phyloP scores from a whole-genome alignment of 2,113 vertebrate genomes.

The Tursiops truncatus region DNA sequence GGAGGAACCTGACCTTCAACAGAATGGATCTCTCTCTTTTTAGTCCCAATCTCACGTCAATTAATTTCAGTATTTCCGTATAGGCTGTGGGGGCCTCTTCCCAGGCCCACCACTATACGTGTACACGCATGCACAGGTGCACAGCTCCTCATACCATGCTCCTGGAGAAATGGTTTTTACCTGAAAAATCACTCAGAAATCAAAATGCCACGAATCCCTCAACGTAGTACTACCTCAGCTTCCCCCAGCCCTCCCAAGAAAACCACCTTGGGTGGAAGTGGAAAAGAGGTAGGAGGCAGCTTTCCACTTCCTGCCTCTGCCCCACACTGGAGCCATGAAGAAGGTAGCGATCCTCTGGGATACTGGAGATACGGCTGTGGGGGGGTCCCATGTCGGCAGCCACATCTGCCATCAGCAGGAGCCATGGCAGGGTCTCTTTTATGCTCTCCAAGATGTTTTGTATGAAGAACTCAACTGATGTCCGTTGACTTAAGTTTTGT shows the following conservation, averaged over 20 bases:
- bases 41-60: neutral
- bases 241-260: neutral
- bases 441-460: neutral
- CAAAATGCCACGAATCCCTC: slow-evolving; percentile 3
- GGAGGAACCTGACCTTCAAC: neutral
- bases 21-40: neutral
- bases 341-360: neutral
- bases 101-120: neutral
- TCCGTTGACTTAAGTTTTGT: slow-evolving; percentile 1
- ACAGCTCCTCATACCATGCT: neutral
- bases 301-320: neutral
- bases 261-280: neutral
- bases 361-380: neutral
- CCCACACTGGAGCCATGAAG: neutral
- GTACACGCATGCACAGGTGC: neutral
- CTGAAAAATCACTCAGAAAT: slow-evolving; percentile 38
- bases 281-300: neutral
- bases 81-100: neutral
- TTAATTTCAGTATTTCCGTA: slow-evolving; percentile 1
- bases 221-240: neutral
- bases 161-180: neutral
- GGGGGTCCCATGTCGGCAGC: neutral
- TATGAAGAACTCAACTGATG: neutral
- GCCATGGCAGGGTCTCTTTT: neutral
- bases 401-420: neutral